Evolutionary conservation across 2,797 vertebrate species (phyloP), one percentile per base, ranked within the genome.

Genomic region (Cercopithecus mitis): DNA sequence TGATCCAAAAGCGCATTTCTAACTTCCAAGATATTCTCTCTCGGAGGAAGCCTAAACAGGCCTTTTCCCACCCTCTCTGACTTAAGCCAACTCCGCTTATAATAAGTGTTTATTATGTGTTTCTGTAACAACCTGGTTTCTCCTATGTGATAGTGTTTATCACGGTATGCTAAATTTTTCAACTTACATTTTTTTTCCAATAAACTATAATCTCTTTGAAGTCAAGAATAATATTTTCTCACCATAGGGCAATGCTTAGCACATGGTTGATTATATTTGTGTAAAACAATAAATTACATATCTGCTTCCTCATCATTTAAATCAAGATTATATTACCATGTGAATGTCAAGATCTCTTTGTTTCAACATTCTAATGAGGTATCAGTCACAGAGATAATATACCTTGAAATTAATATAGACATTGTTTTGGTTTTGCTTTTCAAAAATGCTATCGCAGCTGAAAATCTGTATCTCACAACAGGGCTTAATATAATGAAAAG

Each of bases 331-430:
- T 7, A 84, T 93, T 77, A 86, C 11, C 85, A 10, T 52, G 4
- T 90, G 57, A 85, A 82, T 41, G 24, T 2, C 76, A 41, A 85
- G 24, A 79, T 79, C 1, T 14, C n/a, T 73, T 52, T 52, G 20
- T 92, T 92, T 96, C 79, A 95, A 45, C 41, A 81, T 76, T 93
- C 15, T 79, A 90, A 94, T 92, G 75, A 67, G 55, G 39, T 70
- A 92, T 30, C 61, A 79, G 43, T 93, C 17, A 84, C 1, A 58
- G 5, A 76, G 11, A 70, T 87, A 80, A 92, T 75, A 33, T 80
- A 83, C 33, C 39, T 95, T 88, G 33, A 93, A 67, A 94, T 95
- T 94, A 79, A 79, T 43, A 7, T 86, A 50, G 72, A 95, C 7
- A 45, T 52, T 87, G 70, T 93, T 90, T 89, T 33, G 15, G 7